Conservation (phyloP, 2,888 invertebrate genomes). For the Phoronis australis region DNA sequence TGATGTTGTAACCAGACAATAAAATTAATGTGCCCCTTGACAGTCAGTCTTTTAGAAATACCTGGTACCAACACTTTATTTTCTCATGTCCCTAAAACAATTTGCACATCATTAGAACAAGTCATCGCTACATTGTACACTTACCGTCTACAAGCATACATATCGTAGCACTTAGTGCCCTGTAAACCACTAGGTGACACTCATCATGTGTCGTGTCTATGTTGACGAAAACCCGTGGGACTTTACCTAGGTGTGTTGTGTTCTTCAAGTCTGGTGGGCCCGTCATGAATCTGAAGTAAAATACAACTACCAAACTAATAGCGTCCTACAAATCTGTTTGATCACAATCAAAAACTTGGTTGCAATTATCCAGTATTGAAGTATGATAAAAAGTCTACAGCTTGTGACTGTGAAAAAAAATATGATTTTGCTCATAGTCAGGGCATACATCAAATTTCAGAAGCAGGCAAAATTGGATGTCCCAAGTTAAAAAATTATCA, state of each 20-base stretch:
- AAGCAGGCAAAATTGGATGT: too few relatives aligned
- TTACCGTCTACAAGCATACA: conserved; percentile 79
- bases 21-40: too few relatives aligned
- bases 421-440: not conserved
- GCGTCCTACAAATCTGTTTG: not conserved
- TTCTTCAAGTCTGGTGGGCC: conserved; percentile 62
- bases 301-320: too few relatives aligned
- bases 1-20: too few relatives aligned
- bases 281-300: conserved; percentile 61
- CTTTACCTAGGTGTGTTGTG: conserved; percentile 59
- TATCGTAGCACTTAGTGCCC: conserved; percentile 77
- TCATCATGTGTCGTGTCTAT: conserved; percentile 58
- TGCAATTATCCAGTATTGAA: too few relatives aligned
- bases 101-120: too few relatives aligned
- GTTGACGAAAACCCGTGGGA: conserved; percentile 68
- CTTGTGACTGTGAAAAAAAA: not conserved
- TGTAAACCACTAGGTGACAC: conserved; percentile 76
- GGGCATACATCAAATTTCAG: not conserved
- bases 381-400: too few relatives aligned
- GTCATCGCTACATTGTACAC: conserved; percentile 13
- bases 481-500: too few relatives aligned
- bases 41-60: too few relatives aligned
- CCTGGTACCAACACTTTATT: too few relatives aligned
- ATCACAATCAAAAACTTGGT: not conserved
- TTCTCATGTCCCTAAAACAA: too few relatives aligned